Conservation (phyloP, 2,113 vertebrate genomes). For the Cygnus atratus region DNA sequence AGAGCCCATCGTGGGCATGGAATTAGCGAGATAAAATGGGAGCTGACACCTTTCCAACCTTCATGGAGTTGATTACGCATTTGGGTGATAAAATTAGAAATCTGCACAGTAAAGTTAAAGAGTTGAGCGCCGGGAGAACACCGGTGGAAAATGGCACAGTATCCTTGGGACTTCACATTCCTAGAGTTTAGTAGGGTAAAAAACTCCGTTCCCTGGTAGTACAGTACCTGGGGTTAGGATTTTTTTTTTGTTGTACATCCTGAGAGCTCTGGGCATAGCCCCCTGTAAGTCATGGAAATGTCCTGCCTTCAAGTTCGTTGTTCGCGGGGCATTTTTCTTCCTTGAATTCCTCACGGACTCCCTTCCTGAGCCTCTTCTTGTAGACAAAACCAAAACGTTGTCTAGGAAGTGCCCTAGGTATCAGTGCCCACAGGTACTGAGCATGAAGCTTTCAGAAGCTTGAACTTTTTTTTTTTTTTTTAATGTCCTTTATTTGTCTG, state of each 20-base stretch:
- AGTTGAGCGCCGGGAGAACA: background rate
- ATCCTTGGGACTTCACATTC: too few relatives aligned
- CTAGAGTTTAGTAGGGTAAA: background rate
- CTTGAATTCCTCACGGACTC: fast-evolving
- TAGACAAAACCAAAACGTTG: fast-evolving
- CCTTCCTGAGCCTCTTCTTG: background rate
- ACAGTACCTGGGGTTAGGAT: fast-evolving
- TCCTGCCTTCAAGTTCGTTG: fast-evolving
- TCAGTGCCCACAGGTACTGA: fast-evolving
- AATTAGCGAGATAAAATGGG: background rate
- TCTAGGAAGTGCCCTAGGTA: background rate
- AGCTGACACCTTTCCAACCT: fast-evolving
- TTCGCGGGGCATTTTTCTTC: background rate
- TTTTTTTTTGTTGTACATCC: fast-evolving
- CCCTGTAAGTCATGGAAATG: fast-evolving
- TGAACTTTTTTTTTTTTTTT: background rate
- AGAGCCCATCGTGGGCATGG: fast-evolving
- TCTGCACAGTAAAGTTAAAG: background rate
- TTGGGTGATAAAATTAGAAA: background rate
- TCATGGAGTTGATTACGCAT: background rate
- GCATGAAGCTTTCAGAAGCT: background rate
- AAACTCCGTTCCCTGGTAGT: too few relatives aligned
- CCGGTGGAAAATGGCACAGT: background rate
- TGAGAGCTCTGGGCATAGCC: too few relatives aligned
- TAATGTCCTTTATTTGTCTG: background rate